A percentile compares a stretch with the other conserved stretches of the same genome.
Conservation (phyloP, 2,797 vertebrate species). For the Poliocrania exsul region DNA sequence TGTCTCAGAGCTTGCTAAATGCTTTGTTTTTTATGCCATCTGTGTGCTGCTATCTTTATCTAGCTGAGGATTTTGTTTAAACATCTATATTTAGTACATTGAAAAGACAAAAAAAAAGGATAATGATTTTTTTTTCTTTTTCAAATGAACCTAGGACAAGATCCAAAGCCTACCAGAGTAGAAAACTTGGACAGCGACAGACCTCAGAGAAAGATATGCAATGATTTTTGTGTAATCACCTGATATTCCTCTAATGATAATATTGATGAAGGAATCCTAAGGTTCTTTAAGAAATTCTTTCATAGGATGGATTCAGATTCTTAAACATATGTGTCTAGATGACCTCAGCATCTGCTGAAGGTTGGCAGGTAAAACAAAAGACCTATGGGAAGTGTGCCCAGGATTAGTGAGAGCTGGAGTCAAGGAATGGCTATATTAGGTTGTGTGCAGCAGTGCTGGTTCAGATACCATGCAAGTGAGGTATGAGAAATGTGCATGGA, state of each 20-base stretch:
- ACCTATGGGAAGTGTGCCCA: background rate
- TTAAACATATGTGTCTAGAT: background rate
- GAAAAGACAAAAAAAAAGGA: background rate
- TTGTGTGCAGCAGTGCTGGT: background rate
- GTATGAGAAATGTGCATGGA: background rate
- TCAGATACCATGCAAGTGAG: background rate
- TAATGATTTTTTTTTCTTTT: slow-evolving; percentile 4
- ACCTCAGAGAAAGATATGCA: background rate
- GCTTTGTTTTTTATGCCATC: slow-evolving; percentile 48
- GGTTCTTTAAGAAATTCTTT: background rate
- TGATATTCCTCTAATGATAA: background rate
- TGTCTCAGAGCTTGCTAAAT: slow-evolving; percentile 34
- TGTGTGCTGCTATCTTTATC: slow-evolving; percentile 66
- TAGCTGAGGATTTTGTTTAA: slow-evolving; percentile 45
- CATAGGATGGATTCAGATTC: background rate
- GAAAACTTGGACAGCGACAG: background rate
- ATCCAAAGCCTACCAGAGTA: background rate
- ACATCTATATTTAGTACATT: slow-evolving; percentile 35
- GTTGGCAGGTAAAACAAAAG: background rate
- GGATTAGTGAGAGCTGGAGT: background rate
- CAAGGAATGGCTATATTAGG: background rate
- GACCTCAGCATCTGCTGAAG: background rate
- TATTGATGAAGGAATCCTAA: background rate
- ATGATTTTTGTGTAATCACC: background rate
- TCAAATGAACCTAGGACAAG: background rate